Evolutionary conservation across 2,888 invertebrate species (phyloP).

Genomic region (Apamea sordens): DNA sequence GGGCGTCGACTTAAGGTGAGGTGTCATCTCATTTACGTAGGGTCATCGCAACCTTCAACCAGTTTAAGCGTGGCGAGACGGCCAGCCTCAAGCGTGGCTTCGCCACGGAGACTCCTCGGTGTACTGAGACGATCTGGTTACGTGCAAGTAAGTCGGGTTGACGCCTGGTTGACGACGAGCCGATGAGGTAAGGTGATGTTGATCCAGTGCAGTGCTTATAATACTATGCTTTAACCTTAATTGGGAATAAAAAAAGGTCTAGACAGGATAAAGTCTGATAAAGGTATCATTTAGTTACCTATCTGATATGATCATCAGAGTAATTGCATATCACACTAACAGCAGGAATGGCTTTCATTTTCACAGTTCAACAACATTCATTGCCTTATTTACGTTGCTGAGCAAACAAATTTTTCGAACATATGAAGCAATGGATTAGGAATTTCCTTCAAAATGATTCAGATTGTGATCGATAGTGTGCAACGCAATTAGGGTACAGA

Average conservation of each 20-base stretch:
- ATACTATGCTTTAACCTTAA: neutral
- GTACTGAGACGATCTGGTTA: neutral
- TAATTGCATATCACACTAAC: too few relatives aligned
- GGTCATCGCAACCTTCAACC: neutral
- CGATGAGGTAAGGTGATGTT: neutral
- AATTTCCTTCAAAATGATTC: too few relatives aligned
- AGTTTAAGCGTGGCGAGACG: neutral
- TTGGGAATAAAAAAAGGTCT: neutral
- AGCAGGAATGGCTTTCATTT: too few relatives aligned
- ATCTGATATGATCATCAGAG: neutral
- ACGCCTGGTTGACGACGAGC: neutral
- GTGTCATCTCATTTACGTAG: neutral
- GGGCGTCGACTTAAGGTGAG: neutral
- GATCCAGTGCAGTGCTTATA: neutral
- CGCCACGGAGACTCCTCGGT: neutral
- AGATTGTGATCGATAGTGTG: too few relatives aligned
- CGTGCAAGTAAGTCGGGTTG: neutral
- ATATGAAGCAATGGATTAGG: too few relatives aligned
- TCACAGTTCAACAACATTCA: too few relatives aligned
- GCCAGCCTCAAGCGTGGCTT: neutral
- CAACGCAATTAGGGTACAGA: too few relatives aligned
- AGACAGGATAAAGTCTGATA: neutral
- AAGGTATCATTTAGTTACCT: neutral
- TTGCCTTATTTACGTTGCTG: too few relatives aligned
- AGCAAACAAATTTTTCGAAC: too few relatives aligned